Conservation (phyloP, 2,888 invertebrate species). For the Timema cristinae region DNA sequence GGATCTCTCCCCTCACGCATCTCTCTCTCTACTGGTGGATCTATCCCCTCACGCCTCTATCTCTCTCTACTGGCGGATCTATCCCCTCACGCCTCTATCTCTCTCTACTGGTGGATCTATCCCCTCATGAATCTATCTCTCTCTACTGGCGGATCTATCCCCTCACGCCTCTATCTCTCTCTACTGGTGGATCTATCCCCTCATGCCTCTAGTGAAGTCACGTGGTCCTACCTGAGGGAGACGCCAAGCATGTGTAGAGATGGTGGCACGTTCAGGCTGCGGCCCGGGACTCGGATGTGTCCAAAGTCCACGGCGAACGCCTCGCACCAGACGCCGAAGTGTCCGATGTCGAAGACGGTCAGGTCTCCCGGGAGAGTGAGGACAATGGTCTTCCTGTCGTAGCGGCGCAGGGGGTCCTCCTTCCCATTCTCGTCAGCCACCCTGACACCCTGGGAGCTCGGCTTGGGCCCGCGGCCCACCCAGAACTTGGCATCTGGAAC, state of each 20-base stretch:
- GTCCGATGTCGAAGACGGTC: slow-evolving; percentile 88
- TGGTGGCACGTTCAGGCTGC: slow-evolving; percentile 76
- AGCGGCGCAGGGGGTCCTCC: slow-evolving; percentile 69
- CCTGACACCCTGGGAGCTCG: slow-evolving; percentile 76
- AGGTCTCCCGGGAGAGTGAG: slow-evolving; percentile 83
- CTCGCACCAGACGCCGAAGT: slow-evolving; percentile 92
- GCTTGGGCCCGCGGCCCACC: slow-evolving; percentile 79
- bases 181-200: no score
- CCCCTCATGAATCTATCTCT: no score
- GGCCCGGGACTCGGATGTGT: slow-evolving; percentile 68
- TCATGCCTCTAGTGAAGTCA: no score
- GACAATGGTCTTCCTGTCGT: slow-evolving; percentile 84
- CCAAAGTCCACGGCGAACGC: slow-evolving; percentile 91
- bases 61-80: no score
- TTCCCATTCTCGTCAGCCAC: slow-evolving; percentile 91
- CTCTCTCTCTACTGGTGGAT: no score
- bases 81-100: no score
- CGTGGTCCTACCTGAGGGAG: slow-evolving; percentile 72
- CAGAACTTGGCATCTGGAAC: slow-evolving; percentile 86
- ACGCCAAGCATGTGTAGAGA: slow-evolving; percentile 90
- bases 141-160: no score
- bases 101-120: no score
- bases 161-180: no score
- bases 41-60: no score
- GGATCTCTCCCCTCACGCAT: no score